Evolutionary conservation across 2,797 vertebrate species (phyloP).

Genomic region (Mionectes olivaceus): DNA sequence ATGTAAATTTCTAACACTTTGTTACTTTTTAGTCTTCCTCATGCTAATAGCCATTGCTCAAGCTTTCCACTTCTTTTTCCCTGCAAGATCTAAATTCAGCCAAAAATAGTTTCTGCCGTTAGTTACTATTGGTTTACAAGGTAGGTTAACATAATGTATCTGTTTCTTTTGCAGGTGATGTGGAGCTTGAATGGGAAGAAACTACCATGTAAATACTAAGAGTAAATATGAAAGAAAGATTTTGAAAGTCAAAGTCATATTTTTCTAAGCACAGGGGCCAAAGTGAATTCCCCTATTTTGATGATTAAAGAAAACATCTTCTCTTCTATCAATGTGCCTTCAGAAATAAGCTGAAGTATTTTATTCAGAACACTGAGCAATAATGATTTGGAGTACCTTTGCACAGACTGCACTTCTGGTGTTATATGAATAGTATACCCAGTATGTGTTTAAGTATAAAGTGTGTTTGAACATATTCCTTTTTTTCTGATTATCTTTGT

Average conservation of each 20-base stretch:
- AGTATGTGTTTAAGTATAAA: slow-evolving; percentile 17
- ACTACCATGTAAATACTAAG: slow-evolving; percentile 91
- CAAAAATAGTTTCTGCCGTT: neutral
- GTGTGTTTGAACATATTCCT: neutral
- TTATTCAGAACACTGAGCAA: slow-evolving; percentile 17
- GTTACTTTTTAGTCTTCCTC: neutral
- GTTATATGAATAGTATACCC: neutral
- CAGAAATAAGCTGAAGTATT: slow-evolving; percentile 35
- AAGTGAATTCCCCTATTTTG: slow-evolving; percentile 72
- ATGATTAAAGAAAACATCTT: slow-evolving; percentile 39
- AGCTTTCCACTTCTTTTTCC: neutral
- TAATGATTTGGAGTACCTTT: slow-evolving; percentile 47
- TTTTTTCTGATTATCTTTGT: slow-evolving; percentile 13
- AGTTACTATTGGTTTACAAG: neutral
- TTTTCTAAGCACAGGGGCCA: slow-evolving; percentile 79
- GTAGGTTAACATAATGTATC: neutral
- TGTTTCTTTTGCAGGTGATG: slow-evolving; percentile 87
- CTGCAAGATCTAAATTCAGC: neutral
- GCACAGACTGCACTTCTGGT: slow-evolving; percentile 41
- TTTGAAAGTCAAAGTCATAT: slow-evolving; percentile 55
- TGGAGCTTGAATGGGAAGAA: slow-evolving; percentile 98
- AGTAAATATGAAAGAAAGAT: slow-evolving; percentile 28
- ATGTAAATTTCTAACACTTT: neutral
- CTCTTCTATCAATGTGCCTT: slow-evolving; percentile 74
- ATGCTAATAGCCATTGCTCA: neutral